These are phyloP conservation scores for Peromyscus californicus DNA, from an alignment of 2,113 vertebrate species.

Conservation along the genomic window DNA sequence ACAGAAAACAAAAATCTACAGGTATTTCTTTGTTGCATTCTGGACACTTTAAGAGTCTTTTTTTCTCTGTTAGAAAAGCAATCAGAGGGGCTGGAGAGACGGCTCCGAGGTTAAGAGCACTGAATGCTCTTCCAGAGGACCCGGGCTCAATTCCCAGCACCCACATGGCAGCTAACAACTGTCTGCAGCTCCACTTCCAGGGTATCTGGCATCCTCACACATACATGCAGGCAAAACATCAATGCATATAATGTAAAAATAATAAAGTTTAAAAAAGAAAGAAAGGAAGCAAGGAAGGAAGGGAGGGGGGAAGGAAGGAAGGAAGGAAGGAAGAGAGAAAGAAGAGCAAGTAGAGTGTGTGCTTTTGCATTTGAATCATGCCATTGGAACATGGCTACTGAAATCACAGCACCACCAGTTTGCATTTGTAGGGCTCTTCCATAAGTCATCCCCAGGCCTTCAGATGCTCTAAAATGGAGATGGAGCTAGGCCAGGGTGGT, in stretches of 20 bases:
- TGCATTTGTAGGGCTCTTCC: not conserved
- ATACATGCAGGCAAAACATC: too few relatives aligned
- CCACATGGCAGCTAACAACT: too few relatives aligned
- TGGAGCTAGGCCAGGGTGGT: not conserved
- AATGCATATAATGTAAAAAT: too few relatives aligned
- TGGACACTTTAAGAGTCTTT: not conserved
- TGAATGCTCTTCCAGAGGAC: too few relatives aligned
- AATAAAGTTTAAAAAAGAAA: too few relatives aligned
- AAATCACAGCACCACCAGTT: not conserved
- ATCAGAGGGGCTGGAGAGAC: not conserved
- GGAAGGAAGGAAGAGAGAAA: not conserved
- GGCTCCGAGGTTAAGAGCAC: too few relatives aligned
- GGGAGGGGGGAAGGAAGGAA: not conserved
- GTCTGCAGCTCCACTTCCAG: too few relatives aligned
- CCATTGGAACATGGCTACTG: not conserved
- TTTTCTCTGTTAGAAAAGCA: not conserved
- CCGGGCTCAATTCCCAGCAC: too few relatives aligned
- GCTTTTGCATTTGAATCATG: not conserved
- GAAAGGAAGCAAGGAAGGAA: not conserved
- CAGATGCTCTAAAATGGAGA: not conserved
- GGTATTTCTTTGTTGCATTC: not conserved
- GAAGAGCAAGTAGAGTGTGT: not conserved
- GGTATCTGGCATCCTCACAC: too few relatives aligned
- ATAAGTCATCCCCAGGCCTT: not conserved
- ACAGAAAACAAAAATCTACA: not conserved